These are phyloP conservation scores for Numida meleagris DNA, from an alignment of 2,113 vertebrate species.

Conservation along the genomic window DNA sequence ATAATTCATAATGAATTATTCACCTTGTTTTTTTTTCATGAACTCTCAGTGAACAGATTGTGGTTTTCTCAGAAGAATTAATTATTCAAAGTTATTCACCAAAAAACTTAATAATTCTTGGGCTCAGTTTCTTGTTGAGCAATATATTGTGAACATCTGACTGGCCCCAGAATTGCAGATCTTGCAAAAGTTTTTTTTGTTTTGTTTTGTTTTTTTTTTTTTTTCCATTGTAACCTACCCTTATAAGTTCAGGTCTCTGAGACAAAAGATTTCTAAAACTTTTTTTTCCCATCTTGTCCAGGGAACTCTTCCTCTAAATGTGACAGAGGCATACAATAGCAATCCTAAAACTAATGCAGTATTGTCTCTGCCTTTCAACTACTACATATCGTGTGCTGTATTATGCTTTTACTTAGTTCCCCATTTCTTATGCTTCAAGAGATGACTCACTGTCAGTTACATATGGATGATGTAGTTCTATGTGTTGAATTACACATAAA, in stretches of 20 bases:
- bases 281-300: background rate
- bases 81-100: constrained; percentile 74
- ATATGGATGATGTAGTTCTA: background rate
- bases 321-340: background rate
- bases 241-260: background rate
- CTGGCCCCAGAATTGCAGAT: background rate
- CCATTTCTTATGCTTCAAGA: background rate
- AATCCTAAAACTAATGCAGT: background rate
- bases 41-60: constrained; percentile 71
- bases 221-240: constrained; percentile 13
- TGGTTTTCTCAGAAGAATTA: constrained; percentile 70
- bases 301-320: background rate
- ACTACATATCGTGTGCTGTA: background rate
- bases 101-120: constrained; percentile 66
- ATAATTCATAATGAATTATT: constrained; percentile 75
- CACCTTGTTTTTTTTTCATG: constrained; percentile 71
- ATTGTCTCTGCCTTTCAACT: background rate
- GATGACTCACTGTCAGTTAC: background rate
- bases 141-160: constrained; percentile 63
- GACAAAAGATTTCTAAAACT: background rate
- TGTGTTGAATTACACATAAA: background rate
- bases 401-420: background rate
- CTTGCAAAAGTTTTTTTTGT: background rate
- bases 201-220: background rate
- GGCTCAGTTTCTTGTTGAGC: constrained; percentile 54